phyloP scores from a whole-genome alignment of 2,888 invertebrate species.

The Urechis unicinctus region DNA sequence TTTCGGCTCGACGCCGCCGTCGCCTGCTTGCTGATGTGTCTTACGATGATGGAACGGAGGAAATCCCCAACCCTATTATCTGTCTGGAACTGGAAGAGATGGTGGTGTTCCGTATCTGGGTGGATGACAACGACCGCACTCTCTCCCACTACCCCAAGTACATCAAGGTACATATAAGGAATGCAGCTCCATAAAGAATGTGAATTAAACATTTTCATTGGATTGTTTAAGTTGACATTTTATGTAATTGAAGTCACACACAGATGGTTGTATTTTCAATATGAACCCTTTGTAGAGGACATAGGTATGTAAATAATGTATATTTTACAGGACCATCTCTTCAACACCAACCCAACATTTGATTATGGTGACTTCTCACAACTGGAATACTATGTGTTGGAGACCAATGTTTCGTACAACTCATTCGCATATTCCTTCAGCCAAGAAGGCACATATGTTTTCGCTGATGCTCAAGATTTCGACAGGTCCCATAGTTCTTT shows the following conservation, averaged over 20 bases:
- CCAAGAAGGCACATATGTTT: conserved; percentile 43
- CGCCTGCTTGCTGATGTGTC: background rate
- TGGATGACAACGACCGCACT: conserved; percentile 33
- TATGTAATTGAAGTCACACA: too few species aligned
- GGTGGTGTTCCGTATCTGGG: conserved; percentile 38
- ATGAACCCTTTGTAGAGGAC: background rate
- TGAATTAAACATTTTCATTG: too few species aligned
- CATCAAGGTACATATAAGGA: too few species aligned
- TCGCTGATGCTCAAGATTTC: conserved; percentile 35
- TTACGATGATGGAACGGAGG: conserved; percentile 12
- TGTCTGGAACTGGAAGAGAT: conserved; percentile 40
- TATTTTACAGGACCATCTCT: conserved; percentile 29
- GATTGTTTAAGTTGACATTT: too few species aligned
- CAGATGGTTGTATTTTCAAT: background rate
- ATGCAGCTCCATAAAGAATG: too few species aligned
- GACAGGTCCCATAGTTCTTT: too few species aligned
- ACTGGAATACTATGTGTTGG: conserved; percentile 33
- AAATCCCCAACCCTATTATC: conserved; percentile 38
- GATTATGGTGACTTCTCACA: conserved; percentile 44
- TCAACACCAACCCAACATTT: conserved; percentile 41
- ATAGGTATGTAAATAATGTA: background rate
- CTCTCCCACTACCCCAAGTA: conserved; percentile 43
- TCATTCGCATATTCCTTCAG: conserved; percentile 41
- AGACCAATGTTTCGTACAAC: conserved; percentile 39
- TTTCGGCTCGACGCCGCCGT: background rate